Conservation (phyloP, 2,113 vertebrate genomes). For the Etheostoma cragini region DNA sequence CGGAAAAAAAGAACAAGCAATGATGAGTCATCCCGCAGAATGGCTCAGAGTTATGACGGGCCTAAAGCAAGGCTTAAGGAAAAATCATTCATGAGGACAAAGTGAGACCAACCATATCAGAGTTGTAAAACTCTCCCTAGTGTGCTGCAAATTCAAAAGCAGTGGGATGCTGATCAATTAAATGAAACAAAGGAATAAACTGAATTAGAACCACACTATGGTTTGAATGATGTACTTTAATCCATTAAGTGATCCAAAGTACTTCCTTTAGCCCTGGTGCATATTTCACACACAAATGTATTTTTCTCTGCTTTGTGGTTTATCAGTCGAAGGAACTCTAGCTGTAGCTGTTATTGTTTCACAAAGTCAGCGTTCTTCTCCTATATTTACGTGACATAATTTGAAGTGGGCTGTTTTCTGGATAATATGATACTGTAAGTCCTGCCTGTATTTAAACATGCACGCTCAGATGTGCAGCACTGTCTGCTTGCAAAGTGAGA, state of each 20-base stretch:
- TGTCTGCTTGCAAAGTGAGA: slow-evolving; percentile 38
- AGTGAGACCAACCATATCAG: slow-evolving; percentile 57
- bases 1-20: slow-evolving; percentile 28
- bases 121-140: slow-evolving; percentile 54
- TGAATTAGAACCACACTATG: not conserved
- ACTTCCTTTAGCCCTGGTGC: not conserved
- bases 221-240: not conserved
- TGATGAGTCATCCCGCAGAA: slow-evolving; percentile 67
- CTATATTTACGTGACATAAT: slow-evolving; percentile 43
- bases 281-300: not conserved
- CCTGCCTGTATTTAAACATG: slow-evolving; percentile 20
- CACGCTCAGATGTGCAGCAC: slow-evolving; percentile 51
- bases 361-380: not conserved
- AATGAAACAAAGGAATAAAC: slow-evolving; percentile 17
- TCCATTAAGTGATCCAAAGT: not conserved
- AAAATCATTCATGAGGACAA: slow-evolving; percentile 74
- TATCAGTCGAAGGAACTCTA: not conserved
- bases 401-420: slow-evolving; percentile 23
- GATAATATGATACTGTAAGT: slow-evolving; percentile 22
- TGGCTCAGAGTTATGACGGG: slow-evolving; percentile 62
- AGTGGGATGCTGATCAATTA: slow-evolving; percentile 31
- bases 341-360: slow-evolving; percentile 17
- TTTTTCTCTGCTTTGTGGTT: not conserved
- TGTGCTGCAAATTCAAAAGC: slow-evolving; percentile 44
- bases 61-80: slow-evolving; percentile 48